Evolutionary conservation across 2,888 invertebrate species (phyloP).

Genomic region (Prosapia bicincta): DNA sequence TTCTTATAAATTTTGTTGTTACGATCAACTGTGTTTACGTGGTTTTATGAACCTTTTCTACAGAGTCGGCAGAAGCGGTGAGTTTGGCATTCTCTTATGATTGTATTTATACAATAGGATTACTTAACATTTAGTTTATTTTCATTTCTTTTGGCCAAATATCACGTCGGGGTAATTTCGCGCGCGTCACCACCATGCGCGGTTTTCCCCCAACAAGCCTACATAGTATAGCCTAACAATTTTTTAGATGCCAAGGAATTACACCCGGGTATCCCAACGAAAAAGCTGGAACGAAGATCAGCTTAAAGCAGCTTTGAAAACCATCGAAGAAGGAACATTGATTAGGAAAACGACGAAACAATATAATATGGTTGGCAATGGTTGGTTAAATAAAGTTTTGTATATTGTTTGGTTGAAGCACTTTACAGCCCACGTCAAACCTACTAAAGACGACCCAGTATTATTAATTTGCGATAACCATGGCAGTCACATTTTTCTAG

Average conservation of each 20-base stretch:
- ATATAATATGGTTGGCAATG: conserved; percentile 4
- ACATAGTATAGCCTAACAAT: too few relatives aligned
- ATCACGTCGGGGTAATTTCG: neutral
- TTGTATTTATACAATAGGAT: too few relatives aligned
- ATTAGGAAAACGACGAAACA: neutral
- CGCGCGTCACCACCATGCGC: neutral
- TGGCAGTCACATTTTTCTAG: conserved; percentile 39
- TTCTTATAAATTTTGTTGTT: too few relatives aligned
- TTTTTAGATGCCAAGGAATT: neutral
- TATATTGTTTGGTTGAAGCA: conserved; percentile 2
- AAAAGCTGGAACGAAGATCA: neutral
- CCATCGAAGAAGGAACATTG: neutral
- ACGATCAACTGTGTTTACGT: too few relatives aligned
- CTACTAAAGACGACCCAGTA: conserved; percentile 11
- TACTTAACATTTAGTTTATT: too few relatives aligned
- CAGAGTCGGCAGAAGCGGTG: too few relatives aligned
- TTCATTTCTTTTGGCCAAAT: too few relatives aligned
- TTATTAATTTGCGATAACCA: conserved; percentile 13
- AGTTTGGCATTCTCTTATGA: too few relatives aligned
- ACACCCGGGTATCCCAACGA: neutral
- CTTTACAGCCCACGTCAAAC: neutral
- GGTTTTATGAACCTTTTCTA: too few relatives aligned
- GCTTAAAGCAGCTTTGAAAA: neutral
- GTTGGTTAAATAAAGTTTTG: conserved; percentile 11
- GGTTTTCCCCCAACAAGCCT: neutral